phyloP scores from a whole-genome alignment of 2,888 invertebrate genomes.

The Hipparchia sbordonii region DNA sequence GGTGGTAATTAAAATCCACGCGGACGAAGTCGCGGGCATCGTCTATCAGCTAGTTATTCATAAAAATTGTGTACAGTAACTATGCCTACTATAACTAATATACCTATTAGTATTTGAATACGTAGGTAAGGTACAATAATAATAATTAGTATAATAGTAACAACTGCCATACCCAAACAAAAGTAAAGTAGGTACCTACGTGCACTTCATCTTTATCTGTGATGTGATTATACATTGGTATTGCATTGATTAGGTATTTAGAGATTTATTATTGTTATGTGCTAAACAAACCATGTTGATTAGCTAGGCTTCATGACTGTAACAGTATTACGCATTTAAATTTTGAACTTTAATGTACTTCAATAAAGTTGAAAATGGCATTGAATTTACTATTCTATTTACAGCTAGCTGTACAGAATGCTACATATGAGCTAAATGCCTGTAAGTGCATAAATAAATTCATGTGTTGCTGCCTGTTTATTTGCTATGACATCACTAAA shows the following conservation, averaged over 20 bases:
- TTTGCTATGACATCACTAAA: constrained; percentile 7
- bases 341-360: background rate
- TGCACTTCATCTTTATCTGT: constrained; percentile 12
- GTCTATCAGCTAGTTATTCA: too few species aligned
- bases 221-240: background rate
- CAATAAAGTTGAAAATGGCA: background rate
- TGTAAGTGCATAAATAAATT: background rate
- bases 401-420: background rate
- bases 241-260: background rate
- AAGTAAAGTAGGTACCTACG: background rate
- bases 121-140: too few species aligned
- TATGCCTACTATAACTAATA: too few species aligned
- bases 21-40: too few species aligned
- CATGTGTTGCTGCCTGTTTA: background rate
- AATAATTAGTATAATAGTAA: too few species aligned
- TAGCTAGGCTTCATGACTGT: background rate
- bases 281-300: constrained; percentile 5
- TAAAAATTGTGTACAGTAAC: too few species aligned
- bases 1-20: too few species aligned
- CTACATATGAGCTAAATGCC: constrained; percentile 13
- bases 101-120: too few species aligned
- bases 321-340: background rate
- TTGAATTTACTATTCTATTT: background rate
- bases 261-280: background rate
- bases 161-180: too few species aligned